phyloP scores from a whole-genome alignment of 92 coral and sea anemone species.

The Palythoa grandiflora region DNA sequence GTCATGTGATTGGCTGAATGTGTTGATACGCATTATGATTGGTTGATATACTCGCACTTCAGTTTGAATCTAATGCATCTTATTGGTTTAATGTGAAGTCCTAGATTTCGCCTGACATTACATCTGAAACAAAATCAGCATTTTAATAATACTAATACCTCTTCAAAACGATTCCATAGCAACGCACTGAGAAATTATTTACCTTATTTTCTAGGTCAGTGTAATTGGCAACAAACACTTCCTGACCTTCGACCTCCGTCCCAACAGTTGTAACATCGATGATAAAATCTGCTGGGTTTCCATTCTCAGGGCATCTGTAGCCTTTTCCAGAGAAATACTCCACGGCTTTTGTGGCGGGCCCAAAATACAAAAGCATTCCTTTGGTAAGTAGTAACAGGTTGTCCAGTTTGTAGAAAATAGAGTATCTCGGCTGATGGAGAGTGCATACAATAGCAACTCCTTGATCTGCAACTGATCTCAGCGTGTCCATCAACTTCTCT shows the following conservation, averaged over 20 bases:
- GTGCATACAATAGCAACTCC: constrained; percentile 45
- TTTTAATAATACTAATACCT: background rate
- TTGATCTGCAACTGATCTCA: constrained; percentile 44
- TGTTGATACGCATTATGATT: too few species aligned
- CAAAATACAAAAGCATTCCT: constrained; percentile 45
- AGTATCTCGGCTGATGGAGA: constrained; percentile 40
- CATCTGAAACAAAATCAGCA: too few species aligned
- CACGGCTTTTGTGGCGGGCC: constrained; percentile 41
- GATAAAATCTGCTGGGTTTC: constrained; percentile 36
- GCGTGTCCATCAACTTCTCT: constrained; percentile 40
- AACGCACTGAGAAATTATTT: background rate
- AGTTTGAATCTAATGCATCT: too few species aligned
- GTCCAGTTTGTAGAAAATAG: constrained; percentile 48
- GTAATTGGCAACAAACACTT: constrained; percentile 30
- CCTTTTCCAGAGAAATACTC: constrained; percentile 29
- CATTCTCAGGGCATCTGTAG: constrained; percentile 28
- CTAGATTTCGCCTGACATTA: too few species aligned
- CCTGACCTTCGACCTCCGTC: constrained; percentile 20
- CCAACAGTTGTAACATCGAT: constrained; percentile 48
- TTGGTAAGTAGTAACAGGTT: constrained; percentile 32
- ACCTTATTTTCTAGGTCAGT: constrained; percentile 27
- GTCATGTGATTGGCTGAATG: too few species aligned
- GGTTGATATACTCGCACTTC: too few species aligned
- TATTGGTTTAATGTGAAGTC: too few species aligned
- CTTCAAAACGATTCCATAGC: background rate